A percentile compares a stretch with the other conserved stretches of the same genome.
phyloP scores from a whole-genome alignment of 2,797 vertebrate genomes.

The Aphelocoma californica region DNA sequence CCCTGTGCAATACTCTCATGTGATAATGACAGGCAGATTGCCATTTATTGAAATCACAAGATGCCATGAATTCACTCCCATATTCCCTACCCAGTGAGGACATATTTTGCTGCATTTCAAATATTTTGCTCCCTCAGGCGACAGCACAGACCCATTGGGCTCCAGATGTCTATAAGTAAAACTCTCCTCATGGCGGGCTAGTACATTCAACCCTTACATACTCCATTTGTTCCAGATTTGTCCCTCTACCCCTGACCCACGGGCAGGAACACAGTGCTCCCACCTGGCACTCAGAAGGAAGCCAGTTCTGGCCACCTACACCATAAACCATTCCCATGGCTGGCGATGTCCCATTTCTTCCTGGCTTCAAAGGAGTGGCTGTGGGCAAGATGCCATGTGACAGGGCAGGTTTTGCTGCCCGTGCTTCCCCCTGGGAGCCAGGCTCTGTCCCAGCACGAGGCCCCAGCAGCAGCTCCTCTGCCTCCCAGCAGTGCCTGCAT shows the following conservation, averaged over 20 bases:
- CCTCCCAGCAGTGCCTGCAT: neutral
- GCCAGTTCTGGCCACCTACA: neutral
- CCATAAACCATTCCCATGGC: neutral
- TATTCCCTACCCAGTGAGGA: neutral
- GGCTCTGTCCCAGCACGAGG: fast-evolving
- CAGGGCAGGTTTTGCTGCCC: neutral
- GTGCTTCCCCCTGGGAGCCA: neutral
- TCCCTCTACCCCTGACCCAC: neutral
- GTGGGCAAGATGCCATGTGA: fast-evolving
- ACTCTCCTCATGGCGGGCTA: neutral
- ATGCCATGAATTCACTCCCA: neutral
- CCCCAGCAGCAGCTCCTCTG: neutral
- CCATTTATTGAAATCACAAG: neutral
- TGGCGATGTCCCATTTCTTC: neutral
- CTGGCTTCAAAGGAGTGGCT: neutral
- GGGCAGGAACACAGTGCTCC: fast-evolving
- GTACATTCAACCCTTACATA: neutral
- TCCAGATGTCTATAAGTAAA: neutral
- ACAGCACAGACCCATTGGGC: neutral
- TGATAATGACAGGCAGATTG: neutral
- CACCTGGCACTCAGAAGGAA: fast-evolving
- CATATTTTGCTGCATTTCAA: neutral
- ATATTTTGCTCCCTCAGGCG: neutral
- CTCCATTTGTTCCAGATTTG: neutral
- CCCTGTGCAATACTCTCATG: neutral